phyloP scores from a whole-genome alignment of 2,797 vertebrate genomes.

The Tenualosa thibaudeaui region DNA sequence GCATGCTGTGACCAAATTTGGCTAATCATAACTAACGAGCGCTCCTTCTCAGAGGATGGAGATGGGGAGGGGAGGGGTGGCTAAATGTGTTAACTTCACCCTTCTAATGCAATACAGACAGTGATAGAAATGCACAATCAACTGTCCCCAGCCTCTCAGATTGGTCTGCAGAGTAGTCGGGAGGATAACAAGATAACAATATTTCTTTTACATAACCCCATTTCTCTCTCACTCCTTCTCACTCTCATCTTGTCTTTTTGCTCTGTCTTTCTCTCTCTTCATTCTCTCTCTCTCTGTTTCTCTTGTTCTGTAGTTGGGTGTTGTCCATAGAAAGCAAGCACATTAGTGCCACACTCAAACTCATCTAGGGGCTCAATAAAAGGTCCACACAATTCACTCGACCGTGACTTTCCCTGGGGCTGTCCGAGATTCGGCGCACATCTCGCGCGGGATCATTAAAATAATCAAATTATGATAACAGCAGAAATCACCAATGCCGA shows the following conservation, averaged over 20 bases:
- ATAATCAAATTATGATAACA: slow-evolving; percentile 83
- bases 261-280: slow-evolving; percentile 43
- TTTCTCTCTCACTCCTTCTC: slow-evolving; percentile 14
- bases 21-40: slow-evolving; percentile 7
- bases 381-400: slow-evolving; percentile 70
- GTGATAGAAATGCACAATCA: slow-evolving; percentile 74
- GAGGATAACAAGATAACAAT: slow-evolving; percentile 4
- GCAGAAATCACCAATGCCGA: slow-evolving; percentile 70
- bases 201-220: slow-evolving; percentile 1
- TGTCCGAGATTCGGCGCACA: slow-evolving; percentile 62
- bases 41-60: neutral
- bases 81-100: slow-evolving; percentile 78
- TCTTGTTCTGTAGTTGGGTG: slow-evolving; percentile 49
- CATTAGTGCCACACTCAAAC: slow-evolving; percentile 52
- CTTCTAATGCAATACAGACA: slow-evolving; percentile 73
- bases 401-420: slow-evolving; percentile 63
- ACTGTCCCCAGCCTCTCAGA: slow-evolving; percentile 9
- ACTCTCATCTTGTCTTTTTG: neutral
- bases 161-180: neutral
- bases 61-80: neutral
- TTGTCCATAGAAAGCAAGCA: slow-evolving; percentile 58
- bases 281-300: slow-evolving; percentile 56
- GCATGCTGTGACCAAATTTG: neutral
- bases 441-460: slow-evolving; percentile 80
- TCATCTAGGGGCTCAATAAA: slow-evolving; percentile 66